Base-by-base conservation (phyloP, 2,113 vertebrate species). In the Chloroceryle aenea region DNA sequence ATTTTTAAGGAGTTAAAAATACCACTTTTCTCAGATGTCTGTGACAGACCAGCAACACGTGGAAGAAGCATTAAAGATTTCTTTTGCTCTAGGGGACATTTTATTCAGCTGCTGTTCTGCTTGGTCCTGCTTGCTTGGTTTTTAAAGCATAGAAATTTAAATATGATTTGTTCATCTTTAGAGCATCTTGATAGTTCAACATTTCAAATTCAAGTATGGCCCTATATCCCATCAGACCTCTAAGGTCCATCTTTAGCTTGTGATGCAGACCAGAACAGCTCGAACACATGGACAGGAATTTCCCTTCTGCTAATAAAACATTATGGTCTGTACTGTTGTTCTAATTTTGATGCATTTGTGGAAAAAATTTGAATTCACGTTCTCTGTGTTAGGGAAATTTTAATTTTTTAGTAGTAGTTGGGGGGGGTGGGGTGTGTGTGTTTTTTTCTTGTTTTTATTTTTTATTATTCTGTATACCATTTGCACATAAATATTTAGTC, bases 211-310 rank as follows among this genome's bases (percentile, higher is more conserved):
- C 45, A 61, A 59, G 22, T 56, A 25, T 19, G 25, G 30, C 32
- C 52, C 34, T 52, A 1, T 4, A 2, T 25, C 58, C 22, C 27
- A 22, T 5, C 26, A 22, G 42, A 45, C 26, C 25, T 14, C 32
- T 30, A 21, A 55, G 30, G 16, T 45, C 19, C 38, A 36, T 14
- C 25, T 43, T 52, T n/a, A 82, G 48, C 58, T 48, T 34, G 40
- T 52, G 58, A 58, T 2, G 0, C 59, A 52, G 42, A 15, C 16
- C n/a, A 27, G 16, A 61, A 52, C 0, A 6, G 62, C 36, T 0
- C 30, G 10, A 90, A n/a, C 40, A 62, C 38, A 9, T 4, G 68
- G 42, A 27, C 55, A 75, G 47, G 55, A 53, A 30, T 36, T 74
- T 79, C 7, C 42, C 32, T 66, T 69, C 34, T 61, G 36, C 40